Evolutionary conservation across 2,797 vertebrate species (phyloP), one percentile per base, ranked within the genome.

Genomic region (Leptoclinus maculatus): DNA sequence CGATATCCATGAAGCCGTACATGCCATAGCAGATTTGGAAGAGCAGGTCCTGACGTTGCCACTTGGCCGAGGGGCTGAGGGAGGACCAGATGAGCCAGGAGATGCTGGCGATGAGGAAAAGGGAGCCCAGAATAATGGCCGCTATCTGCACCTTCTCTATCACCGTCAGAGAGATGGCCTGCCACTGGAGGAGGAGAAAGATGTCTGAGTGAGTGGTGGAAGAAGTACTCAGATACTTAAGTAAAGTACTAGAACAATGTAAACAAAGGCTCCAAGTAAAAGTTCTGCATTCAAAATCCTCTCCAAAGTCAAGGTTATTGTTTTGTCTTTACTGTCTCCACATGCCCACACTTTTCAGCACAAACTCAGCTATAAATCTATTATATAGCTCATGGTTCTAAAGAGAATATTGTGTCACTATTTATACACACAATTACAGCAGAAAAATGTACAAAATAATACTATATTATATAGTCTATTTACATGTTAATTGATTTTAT

Each of bases 21-120:
- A 98, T 98, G 94, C 97, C 97, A 16, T 98, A 98, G 94, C 97
- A 98, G 94, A 98, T 98, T 90, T 98, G 97, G 94, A 98, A 98
- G 92, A 98, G 97, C 91, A 98, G 94, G 93, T 98, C 97, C 93
- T 98, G 97, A 9, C 97, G 95, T 73, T 98, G 97, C 97, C 97
- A 98, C 91, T 97, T 97, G 87, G 97, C 97, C 2, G 97, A 98
- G 25, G 97, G 97, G 88, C 97, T 98, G 92, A 98, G 96, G 3
- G 97, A 97, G 45, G 97, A 98, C 97, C 97, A 98, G 91, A 98
- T 96, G 90, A 98, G 96, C 97, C 97, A 98, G 85, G 97, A 98
- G 94, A 98, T 98, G 94, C 97, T 98, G 94, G 97, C 97, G 0
- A 98, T 97, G 71, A 98, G 97, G 95, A 98, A 98, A 81, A 98